Base-by-base conservation (phyloP, 2,797 vertebrate genomes). In the Arctocebus calabarensis region DNA sequence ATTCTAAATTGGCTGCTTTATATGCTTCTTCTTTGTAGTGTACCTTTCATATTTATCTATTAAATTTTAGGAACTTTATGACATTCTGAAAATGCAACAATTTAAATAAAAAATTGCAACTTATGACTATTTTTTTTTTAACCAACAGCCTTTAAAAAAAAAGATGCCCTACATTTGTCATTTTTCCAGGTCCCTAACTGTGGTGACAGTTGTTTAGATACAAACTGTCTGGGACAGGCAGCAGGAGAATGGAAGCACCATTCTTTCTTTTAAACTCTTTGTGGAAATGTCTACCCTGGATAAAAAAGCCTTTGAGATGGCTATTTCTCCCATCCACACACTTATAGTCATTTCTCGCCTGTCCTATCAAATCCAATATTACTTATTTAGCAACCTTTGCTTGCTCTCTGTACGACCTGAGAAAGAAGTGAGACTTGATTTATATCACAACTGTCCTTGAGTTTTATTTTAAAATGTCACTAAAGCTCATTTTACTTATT, bases 381-480 rank as follows among this genome's bases (percentile, higher is more conserved):
- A 92, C 68, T 84, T 84, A 77, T 96, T 92, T 92, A 87, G 79
- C 32, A 70, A 14, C 23, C 74, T 87, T 91, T 93, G 13, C 37
- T 34, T 90, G 62, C n/a, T 92, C 73, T 84, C 5, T 70, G 12
- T 55, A 37, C 88, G 81, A 96, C 86, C 71, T 62, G 64, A 92
- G 59, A 34, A 27, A 94, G 45, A 90, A 82, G 88, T 70, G 57
- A 20, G 20, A 87, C 86, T 87, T 90, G 66, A 96, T 70, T 94
- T 55, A 37, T 57, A 84, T 92, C 74, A 77, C 48, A 92, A 23
- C 32, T 73, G 66, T 97, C 75, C 61, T 94, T 95, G 86, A 40
- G 19, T 94, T 97, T 97, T 93, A 87, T 90, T 96, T 95, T 87
- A 95, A 96, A 96, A 90, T 94, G 74, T 85, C 92, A 84, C 55